Evolutionary conservation across 2,888 invertebrate species (phyloP), one percentile per base, ranked within the genome.

Genomic region (Phyllotreta striolata): DNA sequence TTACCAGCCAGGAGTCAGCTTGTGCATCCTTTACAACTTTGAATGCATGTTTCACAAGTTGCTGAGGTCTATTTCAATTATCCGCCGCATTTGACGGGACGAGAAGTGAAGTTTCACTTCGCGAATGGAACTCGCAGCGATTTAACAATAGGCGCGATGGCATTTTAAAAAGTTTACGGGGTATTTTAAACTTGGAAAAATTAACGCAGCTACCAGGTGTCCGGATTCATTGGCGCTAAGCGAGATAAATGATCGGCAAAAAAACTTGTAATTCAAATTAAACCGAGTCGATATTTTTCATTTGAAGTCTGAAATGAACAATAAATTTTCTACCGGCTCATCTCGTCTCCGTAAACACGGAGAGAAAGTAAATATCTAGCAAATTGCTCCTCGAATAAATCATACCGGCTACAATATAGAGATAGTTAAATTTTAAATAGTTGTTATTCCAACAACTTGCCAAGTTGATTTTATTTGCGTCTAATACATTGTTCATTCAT

Each of bases 21-120:
- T 73, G 73, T 76, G 75, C 75, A 76, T 75, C 76, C 70, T 72
- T 73, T 70, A 52, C 66, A 63, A 72, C 68, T 69, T 64, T 46
- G 66, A 56, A 62, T 60, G 57, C 51, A 62, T 67, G 59, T 64
- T 64, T 52, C 52, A 51, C 40, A 39, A 55, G 55, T 44, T 13
- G 55, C 9, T 44, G 38, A 44, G 57, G 57, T 46, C 10, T 41
- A 46, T 60, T 41, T 13, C 13, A n/a, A 43, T 5, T 54, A 60
- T 12, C 44, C 9, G 34, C 38, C 38, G 39, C 41, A 44, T 44
- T 43, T 44, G 14, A 38, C 14, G 40, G 12, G 6, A 7, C 6
- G 47, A 12, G 47, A 9, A 24, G 14, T 13, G n/a, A 6, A 14
- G 14, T 47, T 12, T 47, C 34, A 13, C 24, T 24, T 9, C 47